Base-by-base conservation (phyloP, 2,797 vertebrate species). In the Enteromius anoplus region DNA sequence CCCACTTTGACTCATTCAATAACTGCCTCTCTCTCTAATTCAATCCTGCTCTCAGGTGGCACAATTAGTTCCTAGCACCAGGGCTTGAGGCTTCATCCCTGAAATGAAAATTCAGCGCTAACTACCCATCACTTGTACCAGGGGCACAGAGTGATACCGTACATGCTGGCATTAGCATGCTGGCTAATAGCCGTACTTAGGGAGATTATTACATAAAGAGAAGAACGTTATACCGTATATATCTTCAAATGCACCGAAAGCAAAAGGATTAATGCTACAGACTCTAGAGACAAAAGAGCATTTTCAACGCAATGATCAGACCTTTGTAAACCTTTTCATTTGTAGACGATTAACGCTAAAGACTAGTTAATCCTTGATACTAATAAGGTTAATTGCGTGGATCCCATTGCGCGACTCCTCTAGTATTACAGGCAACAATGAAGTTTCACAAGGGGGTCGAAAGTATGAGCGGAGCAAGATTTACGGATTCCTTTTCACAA, bases 351-450 rank as follows among this genome's bases (percentile, higher is more conserved):
- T 92, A 93, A 91, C 90, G 90, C 88, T 88, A 86, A 86, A 78
- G 87, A 86, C 84, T 88, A 89, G 88, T 84, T 91, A 88, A 64
- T 87, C 89, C 87, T 91, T 90, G 32, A 84, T 90, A 49, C 86
- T 89, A 90, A 91, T 91, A 86, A 90, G 92, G 92, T 93, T 93
- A 94, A 94, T 94, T 91, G 92, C 88, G 15, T 88, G 58, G 82
- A 88, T 85, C 82, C 78, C 87, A 86, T 82, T 86, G 23, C 75
- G 53, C 88, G 88, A 91, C 88, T 84, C 10, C 71, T 83, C n/a
- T 58, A 69, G 75, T 55, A 73, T 70, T 32, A 80, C 84, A 84
- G 12, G 60, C 21, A 80, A 84, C 92, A 91, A 90, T 91, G 88
- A 90, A 92, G 87, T 80, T 86, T 85, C 87, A 82, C 88, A 86